Percentiles rank a stretch among this genome's conserved stretches.
These are phyloP conservation scores for Festucalex cinctus DNA, from an alignment of 2,113 vertebrate genomes.

Conservation along the genomic window DNA sequence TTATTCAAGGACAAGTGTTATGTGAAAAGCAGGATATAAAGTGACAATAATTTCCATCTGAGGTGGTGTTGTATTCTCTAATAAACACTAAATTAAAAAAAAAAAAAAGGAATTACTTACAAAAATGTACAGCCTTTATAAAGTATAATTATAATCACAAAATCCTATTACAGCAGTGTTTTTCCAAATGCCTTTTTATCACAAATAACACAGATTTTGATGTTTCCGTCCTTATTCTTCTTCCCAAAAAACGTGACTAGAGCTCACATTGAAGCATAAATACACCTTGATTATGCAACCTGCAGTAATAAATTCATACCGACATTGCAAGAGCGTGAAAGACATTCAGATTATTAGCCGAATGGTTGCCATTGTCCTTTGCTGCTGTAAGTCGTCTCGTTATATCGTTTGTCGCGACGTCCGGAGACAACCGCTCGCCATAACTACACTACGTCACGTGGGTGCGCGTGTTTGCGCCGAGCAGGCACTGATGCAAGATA, in stretches of 20 bases:
- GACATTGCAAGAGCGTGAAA: slow-evolving; percentile 45
- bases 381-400: slow-evolving; percentile 49
- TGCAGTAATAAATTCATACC: slow-evolving; percentile 36
- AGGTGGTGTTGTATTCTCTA: slow-evolving; percentile 27
- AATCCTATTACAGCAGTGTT: slow-evolving; percentile 52
- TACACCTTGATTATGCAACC: slow-evolving; percentile 25
- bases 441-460: slow-evolving; percentile 42
- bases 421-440: slow-evolving; percentile 46
- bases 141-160: slow-evolving; percentile 60
- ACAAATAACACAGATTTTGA: slow-evolving; percentile 44
- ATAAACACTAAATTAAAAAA: slow-evolving; percentile 54
- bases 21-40: slow-evolving; percentile 56
- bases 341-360: slow-evolving; percentile 46
- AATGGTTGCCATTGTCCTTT: slow-evolving; percentile 38
- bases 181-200: slow-evolving; percentile 60
- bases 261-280: slow-evolving; percentile 26
- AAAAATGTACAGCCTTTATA: slow-evolving; percentile 63
- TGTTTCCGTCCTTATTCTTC: slow-evolving; percentile 20
- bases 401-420: slow-evolving; percentile 28
- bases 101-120: slow-evolving; percentile 32
- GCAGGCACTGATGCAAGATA: slow-evolving; percentile 76
- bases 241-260: slow-evolving; percentile 2
- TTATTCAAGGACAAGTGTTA: slow-evolving; percentile 48
- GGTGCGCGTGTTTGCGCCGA: slow-evolving; percentile 46
- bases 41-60: slow-evolving; percentile 39